Evolutionary conservation across 1,140 invertebrate species (phyloP), one percentile per base, ranked within the genome.

Genomic region (Andrena cerasifolii): DNA sequence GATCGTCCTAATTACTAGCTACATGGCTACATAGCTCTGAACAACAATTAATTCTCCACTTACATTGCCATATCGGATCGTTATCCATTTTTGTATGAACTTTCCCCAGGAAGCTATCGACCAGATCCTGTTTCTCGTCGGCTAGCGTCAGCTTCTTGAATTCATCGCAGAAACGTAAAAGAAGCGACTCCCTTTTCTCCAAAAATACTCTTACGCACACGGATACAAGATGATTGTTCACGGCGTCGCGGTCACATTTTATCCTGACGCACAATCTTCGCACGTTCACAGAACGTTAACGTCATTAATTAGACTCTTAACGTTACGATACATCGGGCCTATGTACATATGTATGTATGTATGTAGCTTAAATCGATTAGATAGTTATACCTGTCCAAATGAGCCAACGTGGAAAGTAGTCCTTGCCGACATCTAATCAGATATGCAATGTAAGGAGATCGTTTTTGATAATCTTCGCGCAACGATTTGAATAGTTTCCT

Each of bases 381-480:
- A 24, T 36, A 18, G 31, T 43, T 28, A 24, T 93, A 94, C 93
- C 96, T 94, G 74, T 98, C 95, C 47, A 98, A 92, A 88, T 97
- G 96, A 67, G 96, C 95, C 56, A 96, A 92, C 2, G 96, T 96
- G n/a, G 96, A 94, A 2, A 99, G 91, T 18, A 99, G 92, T 40
- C 96, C 95, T 87, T 98, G 96, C 56, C 96, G 94, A 89, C 96
- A 97, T 78, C 96, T 93, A 59, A 97, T 95, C 75, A 99, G 93
- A 93, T 99, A 99, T 6, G 96, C 95, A 54, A 97, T 95, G 87
- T 98, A 99, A 43, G 96, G 95, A 24, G 96, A 94, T 67, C 98
- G 93, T 71, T 95, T 94, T 70, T 95, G 93, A 88, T 98, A 96
- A 87, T 99, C 98, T 40, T 97, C 95, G 87, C 95, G 94, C 72